Evolutionary conservation across 2,113 vertebrate genomes (phyloP).

Genomic region (Drymodes brunneopygia): DNA sequence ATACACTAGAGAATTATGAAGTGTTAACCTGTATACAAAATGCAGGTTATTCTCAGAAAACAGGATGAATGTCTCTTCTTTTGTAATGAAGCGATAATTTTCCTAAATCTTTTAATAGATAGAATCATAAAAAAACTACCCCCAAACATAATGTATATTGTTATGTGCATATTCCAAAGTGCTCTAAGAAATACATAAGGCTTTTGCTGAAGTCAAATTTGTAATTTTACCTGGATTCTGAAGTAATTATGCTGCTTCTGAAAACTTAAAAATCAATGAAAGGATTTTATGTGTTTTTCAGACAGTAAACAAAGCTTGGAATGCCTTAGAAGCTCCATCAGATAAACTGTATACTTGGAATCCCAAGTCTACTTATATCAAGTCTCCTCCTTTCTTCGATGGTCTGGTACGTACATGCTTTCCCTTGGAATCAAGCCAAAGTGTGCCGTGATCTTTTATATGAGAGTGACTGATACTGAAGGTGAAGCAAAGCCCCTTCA

Average conservation of each 20-base stretch:
- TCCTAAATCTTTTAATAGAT: background rate
- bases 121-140: accelerated
- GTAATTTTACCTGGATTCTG: background rate
- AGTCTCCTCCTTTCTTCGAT: constrained; percentile 94
- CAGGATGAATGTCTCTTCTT: background rate
- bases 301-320: constrained; percentile 94
- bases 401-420: constrained; percentile 79
- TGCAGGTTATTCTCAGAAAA: background rate
- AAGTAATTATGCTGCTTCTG: background rate
- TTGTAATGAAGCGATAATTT: background rate
- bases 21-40: background rate
- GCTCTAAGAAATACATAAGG: background rate
- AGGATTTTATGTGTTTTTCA: constrained; percentile 50
- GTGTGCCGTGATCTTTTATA: background rate
- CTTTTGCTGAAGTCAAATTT: background rate
- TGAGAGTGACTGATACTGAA: background rate
- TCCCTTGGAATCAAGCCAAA: background rate
- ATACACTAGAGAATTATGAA: background rate
- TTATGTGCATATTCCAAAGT: background rate
- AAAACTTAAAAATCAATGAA: background rate
- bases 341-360: constrained; percentile 92
- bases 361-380: constrained; percentile 93
- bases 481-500: background rate
- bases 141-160: background rate
- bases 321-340: constrained; percentile 82